A percentile compares a stretch with the other conserved stretches of the same genome.
Conservation (phyloP, 2,888 invertebrate species). For the Pterobdella sp. region DNA sequence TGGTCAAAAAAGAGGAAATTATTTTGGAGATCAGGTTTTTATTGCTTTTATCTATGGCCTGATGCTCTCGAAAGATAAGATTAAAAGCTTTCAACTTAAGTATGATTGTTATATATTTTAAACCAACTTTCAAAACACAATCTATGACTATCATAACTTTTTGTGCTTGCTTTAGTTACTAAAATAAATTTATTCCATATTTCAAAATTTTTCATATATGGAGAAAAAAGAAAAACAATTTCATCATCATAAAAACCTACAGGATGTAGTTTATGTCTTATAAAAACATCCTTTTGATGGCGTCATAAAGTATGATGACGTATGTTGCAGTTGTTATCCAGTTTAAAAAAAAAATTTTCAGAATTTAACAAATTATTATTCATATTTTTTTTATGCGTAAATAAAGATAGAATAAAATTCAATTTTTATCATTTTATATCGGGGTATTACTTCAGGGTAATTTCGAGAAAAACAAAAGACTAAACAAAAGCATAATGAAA, state of each 20-base stretch:
- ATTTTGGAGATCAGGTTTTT: neutral
- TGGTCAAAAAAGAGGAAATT: too few species aligned
- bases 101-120: too few species aligned
- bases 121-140: too few species aligned
- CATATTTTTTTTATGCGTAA: too few species aligned
- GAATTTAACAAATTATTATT: too few species aligned
- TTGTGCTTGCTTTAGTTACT: neutral
- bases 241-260: conserved; percentile 8
- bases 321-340: neutral
- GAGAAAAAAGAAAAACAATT: conserved; percentile 3
- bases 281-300: conserved; percentile 12
- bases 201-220: neutral
- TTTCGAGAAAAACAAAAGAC: too few species aligned
- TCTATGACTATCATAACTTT: too few species aligned
- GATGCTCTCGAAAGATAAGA: conserved; percentile 11
- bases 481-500: neutral
- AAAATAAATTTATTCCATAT: neutral
- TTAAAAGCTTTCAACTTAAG: neutral
- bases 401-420: too few species aligned
- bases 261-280: conserved; percentile 12
- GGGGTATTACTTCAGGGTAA: too few species aligned
- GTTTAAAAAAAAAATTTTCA: too few species aligned
- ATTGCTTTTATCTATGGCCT: neutral
- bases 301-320: conserved; percentile 6
- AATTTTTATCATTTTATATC: too few species aligned